Evolutionary conservation across 2,797 vertebrate species (phyloP), one percentile per base, ranked within the genome.

Genomic region (Zenarchopterus dispar): DNA sequence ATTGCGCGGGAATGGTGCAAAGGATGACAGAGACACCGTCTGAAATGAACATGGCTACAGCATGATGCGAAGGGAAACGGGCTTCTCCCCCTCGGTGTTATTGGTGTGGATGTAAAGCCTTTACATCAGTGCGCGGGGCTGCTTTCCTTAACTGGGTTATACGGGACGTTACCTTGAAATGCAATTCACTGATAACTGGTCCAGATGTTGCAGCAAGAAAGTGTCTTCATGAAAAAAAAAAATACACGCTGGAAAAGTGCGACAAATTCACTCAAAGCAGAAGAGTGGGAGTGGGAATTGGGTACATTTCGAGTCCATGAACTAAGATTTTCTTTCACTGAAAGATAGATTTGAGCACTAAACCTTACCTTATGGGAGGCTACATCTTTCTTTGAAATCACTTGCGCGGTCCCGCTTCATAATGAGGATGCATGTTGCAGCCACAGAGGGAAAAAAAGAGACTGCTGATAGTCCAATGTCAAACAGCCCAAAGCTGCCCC

Each of bases 21-120:
- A 31, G 78, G 67, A 87, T 90, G 83, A 92, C 70, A 89, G 88
- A 90, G 85, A 86, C 85, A 73, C 60, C 4, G 67, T 68, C 64
- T 87, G 67, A 83, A 88, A 87, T 85, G 48, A 74, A 69, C 75
- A 61, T 3, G 33, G 46, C 60, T 63, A 41, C 75, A 80, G 55
- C 75, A 60, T 82, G 68, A 78, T 44, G 52, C 8, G 31, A 62
- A 41, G 36, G 49, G 70, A 72, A 31, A 21, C 36, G 23, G 39
- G 36, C 47, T 71, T 62, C 36, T 36, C 22, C 26, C 10, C 28
- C 54, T 46, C 64, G 1, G 61, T 52, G 51, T 75, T 10, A 52
- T 17, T 50, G 50, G 44, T 22, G 52, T 58, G 55, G 33, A 51
- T 45, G 41, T 46, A 39, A 60, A 51, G 44, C 52, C 45, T 5